Base-by-base conservation (phyloP, 1,140 invertebrate species). In the Drosophila eugracilis region DNA sequence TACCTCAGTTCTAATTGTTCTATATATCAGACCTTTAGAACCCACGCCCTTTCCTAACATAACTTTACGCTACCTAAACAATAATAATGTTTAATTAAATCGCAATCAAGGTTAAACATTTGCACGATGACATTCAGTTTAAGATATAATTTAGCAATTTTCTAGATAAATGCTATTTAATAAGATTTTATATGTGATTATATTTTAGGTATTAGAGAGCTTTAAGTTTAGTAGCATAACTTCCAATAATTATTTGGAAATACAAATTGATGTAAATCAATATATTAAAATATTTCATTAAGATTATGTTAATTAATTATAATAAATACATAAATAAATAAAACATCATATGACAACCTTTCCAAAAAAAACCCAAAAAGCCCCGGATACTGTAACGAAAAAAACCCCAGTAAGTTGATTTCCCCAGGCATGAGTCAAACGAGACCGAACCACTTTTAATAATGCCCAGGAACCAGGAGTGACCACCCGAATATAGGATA, bases 391-490 rank as follows among this genome's bases (percentile, higher is more conserved):
- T 4, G 10, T 4, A 32, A n/a, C n/a, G n/a, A 4, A 12, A 32
- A 32, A 37, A 36, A 24, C 3, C 1, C 7, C n/a, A 36, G 5
- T 21, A 14, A 15, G 7, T 9, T 14, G 17, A 14, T 15, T 22
- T 52, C 15, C 5, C 49, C n/a, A 36, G 42, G 1, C 14, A 15
- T 45, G 42, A 45, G 21, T 44, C 21, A 24, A n/a, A 14, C 4
- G 21, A 26, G 2, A 26, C 6, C 42, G 22, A 19, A 28, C 32
- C 26, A 26, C 26, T 30, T 24, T 19, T 24, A 42, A 10, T 45
- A 44, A 4, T n/a, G n/a, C n/a, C 15, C 21, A 37, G 30, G 55
- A 63, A 63, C 17, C n/a, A n/a, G n/a, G n/a, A n/a, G n/a, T 44
- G 30, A 3, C 15, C 26, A 42, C 9, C 37, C 15, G 24, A 15